phyloP scores from a whole-genome alignment of 2,888 invertebrate genomes.

The Quadroppia sp. region DNA sequence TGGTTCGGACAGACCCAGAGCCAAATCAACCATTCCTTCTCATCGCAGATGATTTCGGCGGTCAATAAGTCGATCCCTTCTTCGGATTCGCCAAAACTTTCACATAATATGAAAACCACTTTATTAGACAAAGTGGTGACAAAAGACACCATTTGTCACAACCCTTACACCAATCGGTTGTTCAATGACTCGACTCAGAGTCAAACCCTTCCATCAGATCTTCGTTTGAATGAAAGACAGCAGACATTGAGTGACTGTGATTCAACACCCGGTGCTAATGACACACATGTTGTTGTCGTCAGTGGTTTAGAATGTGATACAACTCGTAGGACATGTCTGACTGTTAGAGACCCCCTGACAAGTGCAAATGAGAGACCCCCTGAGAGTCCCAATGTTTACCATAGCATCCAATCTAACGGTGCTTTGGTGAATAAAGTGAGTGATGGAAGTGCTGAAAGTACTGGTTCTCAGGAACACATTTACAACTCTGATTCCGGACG shows the following conservation, averaged over 20 bases:
- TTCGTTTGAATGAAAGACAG: background rate
- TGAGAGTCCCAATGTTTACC: no score
- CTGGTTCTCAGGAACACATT: slow-evolving; percentile 34
- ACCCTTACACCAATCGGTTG: background rate
- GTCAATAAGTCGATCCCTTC: background rate
- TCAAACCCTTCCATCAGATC: background rate
- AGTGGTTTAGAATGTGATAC: slow-evolving; percentile 28
- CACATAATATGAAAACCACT: slow-evolving; percentile 45
- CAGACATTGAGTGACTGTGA: background rate
- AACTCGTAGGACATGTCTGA: slow-evolving; percentile 1
- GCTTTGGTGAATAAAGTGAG: background rate
- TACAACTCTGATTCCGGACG: slow-evolving; percentile 49
- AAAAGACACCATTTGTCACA: slow-evolving; percentile 42
- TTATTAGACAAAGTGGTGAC: slow-evolving; percentile 46
- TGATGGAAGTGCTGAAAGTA: slow-evolving; percentile 18
- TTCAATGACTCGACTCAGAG: background rate
- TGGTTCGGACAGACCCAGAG: slow-evolving; percentile 39
- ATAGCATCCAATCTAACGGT: slow-evolving; percentile 5
- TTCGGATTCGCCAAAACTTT: slow-evolving; percentile 23
- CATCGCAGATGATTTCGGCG: slow-evolving; percentile 16
- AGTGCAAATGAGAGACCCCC: background rate
- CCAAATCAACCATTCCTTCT: background rate
- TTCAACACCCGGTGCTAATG: background rate
- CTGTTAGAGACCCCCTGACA: no score
- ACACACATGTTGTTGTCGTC: slow-evolving; percentile 40